Conservation (phyloP, 2,113 vertebrate species). For the Thermophis baileyi region DNA sequence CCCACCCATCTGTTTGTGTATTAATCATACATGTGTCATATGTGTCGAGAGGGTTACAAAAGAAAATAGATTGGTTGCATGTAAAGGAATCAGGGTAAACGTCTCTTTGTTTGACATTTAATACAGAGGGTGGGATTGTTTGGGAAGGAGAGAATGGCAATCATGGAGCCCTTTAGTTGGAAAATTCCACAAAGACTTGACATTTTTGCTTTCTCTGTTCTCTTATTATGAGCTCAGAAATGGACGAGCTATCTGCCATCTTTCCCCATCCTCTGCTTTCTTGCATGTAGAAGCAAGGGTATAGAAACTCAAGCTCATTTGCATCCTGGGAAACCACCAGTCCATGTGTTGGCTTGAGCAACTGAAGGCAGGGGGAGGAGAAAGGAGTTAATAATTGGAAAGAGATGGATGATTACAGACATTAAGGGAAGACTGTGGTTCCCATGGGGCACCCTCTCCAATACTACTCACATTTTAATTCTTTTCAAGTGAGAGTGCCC, state of each 20-base stretch:
- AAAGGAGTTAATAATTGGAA: slow-evolving; percentile 51
- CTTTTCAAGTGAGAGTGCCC: slow-evolving; percentile 59
- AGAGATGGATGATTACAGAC: slow-evolving; percentile 20
- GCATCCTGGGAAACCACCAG: slow-evolving; percentile 43
- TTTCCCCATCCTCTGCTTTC: slow-evolving; percentile 12
- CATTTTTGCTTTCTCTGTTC: slow-evolving; percentile 22
- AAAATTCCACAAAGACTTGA: slow-evolving; percentile 36
- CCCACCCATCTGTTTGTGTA: not conserved
- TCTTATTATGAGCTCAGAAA: slow-evolving; percentile 25
- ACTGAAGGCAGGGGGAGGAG: slow-evolving; percentile 36
- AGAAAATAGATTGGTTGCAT: not conserved
- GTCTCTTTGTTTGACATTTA: slow-evolving; percentile 1
- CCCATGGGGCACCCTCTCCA: slow-evolving; percentile 47
- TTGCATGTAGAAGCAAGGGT: not conserved
- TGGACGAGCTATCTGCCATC: slow-evolving; percentile 10
- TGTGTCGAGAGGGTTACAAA: not conserved
- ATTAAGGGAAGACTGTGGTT: slow-evolving; percentile 44
- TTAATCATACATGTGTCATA: not conserved
- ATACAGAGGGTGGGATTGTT: not conserved
- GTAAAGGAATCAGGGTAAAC: not conserved
- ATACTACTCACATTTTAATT: slow-evolving; percentile 61
- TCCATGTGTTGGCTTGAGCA: slow-evolving; percentile 31
- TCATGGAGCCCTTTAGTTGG: slow-evolving; percentile 22
- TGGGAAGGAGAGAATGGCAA: not conserved
- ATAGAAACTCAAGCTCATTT: slow-evolving; percentile 37